Conservation (phyloP, 2,888 invertebrate genomes). For the Isotomurus palustris region DNA sequence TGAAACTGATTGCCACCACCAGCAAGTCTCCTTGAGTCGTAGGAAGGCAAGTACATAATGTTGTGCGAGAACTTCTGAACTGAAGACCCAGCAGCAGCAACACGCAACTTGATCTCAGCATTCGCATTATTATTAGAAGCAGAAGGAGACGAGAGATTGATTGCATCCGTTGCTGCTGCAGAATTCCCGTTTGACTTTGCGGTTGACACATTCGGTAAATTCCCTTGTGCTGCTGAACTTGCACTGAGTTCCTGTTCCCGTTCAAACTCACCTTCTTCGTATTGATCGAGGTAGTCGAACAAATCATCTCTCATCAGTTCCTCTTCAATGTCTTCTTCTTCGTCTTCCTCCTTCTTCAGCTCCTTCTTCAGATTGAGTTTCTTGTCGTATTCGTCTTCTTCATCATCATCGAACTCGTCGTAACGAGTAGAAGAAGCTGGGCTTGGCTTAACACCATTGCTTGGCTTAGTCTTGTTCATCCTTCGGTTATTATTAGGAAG, state of each 20-base stretch:
- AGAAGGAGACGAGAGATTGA: too few relatives aligned
- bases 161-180: too few relatives aligned
- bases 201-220: background rate
- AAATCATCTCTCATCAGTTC: conserved; percentile 11
- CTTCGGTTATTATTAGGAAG: conserved; percentile 16
- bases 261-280: conserved; percentile 16
- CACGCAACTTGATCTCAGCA: too few relatives aligned
- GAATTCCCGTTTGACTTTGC: conserved; percentile 48
- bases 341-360: background rate
- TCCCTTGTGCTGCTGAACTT: background rate
- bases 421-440: too few relatives aligned
- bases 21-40: conserved; percentile 47
- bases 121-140: too few relatives aligned
- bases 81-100: too few relatives aligned
- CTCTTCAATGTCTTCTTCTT: conserved; percentile 12
- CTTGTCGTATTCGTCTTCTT: conserved; percentile 6
- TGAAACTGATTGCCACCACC: conserved; percentile 16
- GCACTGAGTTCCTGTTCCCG: conserved; percentile 6
- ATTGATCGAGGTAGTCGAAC: conserved; percentile 18
- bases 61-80: conserved; percentile 57
- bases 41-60: conserved; percentile 72
- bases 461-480: background rate
- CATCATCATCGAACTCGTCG: too few relatives aligned
- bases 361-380: conserved; percentile 2
- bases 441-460: too few relatives aligned